These are phyloP conservation scores for Pterostichus niger DNA, from an alignment of 2,888 invertebrate species.

Conservation along the genomic window DNA sequence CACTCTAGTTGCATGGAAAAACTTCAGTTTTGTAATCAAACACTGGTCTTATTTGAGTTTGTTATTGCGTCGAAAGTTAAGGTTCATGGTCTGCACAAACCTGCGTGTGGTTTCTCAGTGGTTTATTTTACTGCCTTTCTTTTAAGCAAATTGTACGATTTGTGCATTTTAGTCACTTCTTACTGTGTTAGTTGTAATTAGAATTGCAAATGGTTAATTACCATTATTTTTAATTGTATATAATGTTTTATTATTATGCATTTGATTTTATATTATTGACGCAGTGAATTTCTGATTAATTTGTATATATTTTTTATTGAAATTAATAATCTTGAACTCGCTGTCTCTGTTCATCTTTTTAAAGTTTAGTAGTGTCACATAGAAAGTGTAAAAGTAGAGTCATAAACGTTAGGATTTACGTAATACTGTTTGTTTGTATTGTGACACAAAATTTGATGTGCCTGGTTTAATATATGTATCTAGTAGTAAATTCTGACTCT, in stretches of 20 bases:
- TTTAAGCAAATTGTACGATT: constrained; percentile 61
- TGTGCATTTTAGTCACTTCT: constrained; percentile 66
- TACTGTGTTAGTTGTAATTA: constrained; percentile 61
- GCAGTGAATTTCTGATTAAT: constrained; percentile 36
- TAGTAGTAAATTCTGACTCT: constrained; percentile 66
- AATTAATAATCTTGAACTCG: constrained; percentile 38
- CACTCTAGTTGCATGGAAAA: background rate
- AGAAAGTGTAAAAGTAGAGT: constrained; percentile 44
- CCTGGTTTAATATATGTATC: constrained; percentile 66
- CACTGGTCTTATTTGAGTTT: constrained; percentile 41
- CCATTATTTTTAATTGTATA: constrained; percentile 64
- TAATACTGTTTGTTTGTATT: constrained; percentile 60
- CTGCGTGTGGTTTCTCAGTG: constrained; percentile 42
- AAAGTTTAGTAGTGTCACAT: constrained; percentile 42
- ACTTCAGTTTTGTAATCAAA: constrained; percentile 11
- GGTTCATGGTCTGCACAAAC: constrained; percentile 49
- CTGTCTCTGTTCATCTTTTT: constrained; percentile 41
- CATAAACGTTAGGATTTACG: constrained; percentile 47
- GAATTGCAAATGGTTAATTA: constrained; percentile 45
- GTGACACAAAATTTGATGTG: constrained; percentile 67
- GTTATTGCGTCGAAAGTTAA: background rate
- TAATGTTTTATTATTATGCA: constrained; percentile 63
- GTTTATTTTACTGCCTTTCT: constrained; percentile 62
- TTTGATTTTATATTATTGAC: constrained; percentile 62
- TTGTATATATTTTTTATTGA: constrained; percentile 61